phyloP scores from a whole-genome alignment of 1,140 invertebrate genomes.

The Drosophila seguyi region DNA sequence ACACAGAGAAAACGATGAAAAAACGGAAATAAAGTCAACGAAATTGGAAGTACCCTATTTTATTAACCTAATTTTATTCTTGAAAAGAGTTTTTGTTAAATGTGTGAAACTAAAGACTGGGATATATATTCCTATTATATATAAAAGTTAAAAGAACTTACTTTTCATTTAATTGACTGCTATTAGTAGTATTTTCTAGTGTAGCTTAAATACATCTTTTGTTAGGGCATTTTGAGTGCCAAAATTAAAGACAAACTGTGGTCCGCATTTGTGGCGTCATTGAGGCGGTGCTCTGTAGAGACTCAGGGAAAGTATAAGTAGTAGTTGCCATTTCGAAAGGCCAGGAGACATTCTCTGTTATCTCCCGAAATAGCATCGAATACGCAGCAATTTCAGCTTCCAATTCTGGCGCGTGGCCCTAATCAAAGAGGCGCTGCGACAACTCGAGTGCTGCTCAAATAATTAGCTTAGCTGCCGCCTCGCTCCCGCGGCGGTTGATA shows the following conservation, averaged over 20 bases:
- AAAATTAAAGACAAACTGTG: constrained; percentile 44
- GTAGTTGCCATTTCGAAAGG: constrained; percentile 38
- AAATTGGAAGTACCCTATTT: background rate
- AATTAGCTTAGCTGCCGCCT: constrained; percentile 52
- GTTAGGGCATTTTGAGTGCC: constrained; percentile 1
- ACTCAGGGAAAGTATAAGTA: background rate
- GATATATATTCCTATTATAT: too few species aligned
- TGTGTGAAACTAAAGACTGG: too few species aligned
- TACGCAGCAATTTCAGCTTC: constrained; percentile 41
- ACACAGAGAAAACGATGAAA: background rate
- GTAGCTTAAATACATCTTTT: background rate
- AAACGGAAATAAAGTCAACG: background rate
- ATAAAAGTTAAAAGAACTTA: too few species aligned
- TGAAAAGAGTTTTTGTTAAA: too few species aligned
- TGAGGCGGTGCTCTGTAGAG: background rate
- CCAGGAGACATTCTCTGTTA: constrained; percentile 26
- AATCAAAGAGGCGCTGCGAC: constrained; percentile 52
- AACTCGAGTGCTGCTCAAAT: constrained; percentile 52
- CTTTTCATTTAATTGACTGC: too few species aligned
- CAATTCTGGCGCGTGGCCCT: constrained; percentile 59
- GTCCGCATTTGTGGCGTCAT: constrained; percentile 51
- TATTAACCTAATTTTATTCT: background rate
- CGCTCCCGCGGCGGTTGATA: constrained; percentile 19
- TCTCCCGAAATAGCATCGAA: constrained; percentile 37
- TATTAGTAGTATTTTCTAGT: too few species aligned